These are phyloP conservation scores for Distichodus sexfasciatus DNA, from an alignment of 2,797 vertebrate species.

Conservation along the genomic window DNA sequence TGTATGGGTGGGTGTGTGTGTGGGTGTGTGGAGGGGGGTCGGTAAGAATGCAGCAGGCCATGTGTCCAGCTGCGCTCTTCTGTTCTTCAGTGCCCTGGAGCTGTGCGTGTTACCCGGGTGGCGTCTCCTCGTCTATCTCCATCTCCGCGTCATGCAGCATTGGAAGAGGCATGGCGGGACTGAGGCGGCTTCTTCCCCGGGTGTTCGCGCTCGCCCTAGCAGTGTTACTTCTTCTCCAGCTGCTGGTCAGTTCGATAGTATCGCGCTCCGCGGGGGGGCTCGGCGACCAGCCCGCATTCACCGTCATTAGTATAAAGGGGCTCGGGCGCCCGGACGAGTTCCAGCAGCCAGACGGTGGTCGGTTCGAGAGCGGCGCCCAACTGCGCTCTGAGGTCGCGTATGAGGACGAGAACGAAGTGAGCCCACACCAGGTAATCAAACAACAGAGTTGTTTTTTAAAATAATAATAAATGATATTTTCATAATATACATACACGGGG, in stretches of 20 bases:
- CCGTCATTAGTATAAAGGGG: conserved; percentile 40
- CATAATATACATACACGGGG: too few relatives aligned
- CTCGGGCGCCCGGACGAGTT: not conserved
- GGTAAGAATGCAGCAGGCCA: conserved; percentile 2
- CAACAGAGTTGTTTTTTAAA: not conserved
- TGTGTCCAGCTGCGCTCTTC: conserved; percentile 27
- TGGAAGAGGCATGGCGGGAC: conserved; percentile 31
- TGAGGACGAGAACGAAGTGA: conserved; percentile 39
- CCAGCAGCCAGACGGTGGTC: not conserved
- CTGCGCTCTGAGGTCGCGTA: conserved; percentile 26
- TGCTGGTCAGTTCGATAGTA: conserved; percentile 34
- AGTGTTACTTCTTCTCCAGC: conserved; percentile 37
- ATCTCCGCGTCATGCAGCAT: conserved; percentile 18
- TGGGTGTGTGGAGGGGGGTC: not conserved
- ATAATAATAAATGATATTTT: too few relatives aligned
- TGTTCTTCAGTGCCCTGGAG: conserved; percentile 34
- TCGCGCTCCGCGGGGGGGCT: not conserved
- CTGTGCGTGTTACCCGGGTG: conserved; percentile 23
- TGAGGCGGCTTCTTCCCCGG: not conserved
- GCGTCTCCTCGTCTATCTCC: too few relatives aligned
- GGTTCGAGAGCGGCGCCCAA: conserved; percentile 1
- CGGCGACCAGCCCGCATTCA: conserved; percentile 25
- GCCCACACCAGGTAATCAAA: conserved; percentile 35
- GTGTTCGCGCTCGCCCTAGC: conserved; percentile 26
- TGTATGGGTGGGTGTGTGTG: not conserved